Evolutionary conservation across 2,888 invertebrate genomes (phyloP), one percentile per base, ranked within the genome.

Genomic region (Luffia ferchaultella): DNA sequence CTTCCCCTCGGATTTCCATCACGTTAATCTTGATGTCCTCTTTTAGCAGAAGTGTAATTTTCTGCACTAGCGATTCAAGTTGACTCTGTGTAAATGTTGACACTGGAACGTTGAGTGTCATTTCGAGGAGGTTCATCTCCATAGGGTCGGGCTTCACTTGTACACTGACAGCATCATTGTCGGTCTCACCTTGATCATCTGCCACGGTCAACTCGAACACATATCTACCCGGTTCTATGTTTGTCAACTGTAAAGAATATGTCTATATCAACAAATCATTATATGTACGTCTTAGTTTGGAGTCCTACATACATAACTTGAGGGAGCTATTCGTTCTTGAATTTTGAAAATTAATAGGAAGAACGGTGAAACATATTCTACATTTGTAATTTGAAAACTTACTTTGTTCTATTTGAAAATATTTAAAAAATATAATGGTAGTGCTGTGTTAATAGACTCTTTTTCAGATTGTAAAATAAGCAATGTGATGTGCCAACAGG

Each of bases 191-290:
- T 69, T 97, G 96, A 58, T 93, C 93, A 70, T 97, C 97, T 42
- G 87, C 91, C 1, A 97, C 96, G n/a, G 91, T 92, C 52, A 97
- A 77, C 62, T 91, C 92, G 66, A 96, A 97, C 1, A 95, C 89
- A 68, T 97, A 97, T 56, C 92, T 88, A 0, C 97, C 97, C 2
- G 92, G 89, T 46, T 94, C 91, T 50, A 96, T 86, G 69, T 95
- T 91, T n/a, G 93, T 89, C 30, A 95, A 72, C 91, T 92, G 64
- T 16, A 69, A 43, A 57, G 15, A 43, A 16, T 30, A 15, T 30
- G 12, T 30, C 12, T 12, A 30, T 30, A 30, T 7, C 3, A 30
- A 30, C 12, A 30, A n/a, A n/a, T n/a, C n/a, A n/a, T n/a, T n/a
- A n/a, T n/a, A n/a, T n/a, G n/a, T n/a, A n/a, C n/a, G n/a, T n/a